Evolutionary conservation across 2,113 vertebrate genomes (phyloP).

Genomic region (Reinhardtius hippoglossoides): DNA sequence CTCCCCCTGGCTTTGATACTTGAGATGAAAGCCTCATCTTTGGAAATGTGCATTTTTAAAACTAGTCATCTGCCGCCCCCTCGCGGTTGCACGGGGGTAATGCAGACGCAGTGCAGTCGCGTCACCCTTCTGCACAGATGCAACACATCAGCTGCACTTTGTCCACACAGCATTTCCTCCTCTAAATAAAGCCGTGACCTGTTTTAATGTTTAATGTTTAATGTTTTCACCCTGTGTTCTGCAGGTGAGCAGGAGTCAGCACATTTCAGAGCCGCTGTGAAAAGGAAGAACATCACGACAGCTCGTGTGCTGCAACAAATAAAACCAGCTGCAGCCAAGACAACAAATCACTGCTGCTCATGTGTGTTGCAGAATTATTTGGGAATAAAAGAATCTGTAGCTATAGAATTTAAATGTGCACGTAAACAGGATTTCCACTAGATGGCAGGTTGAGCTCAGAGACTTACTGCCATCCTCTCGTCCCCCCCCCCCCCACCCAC

Average conservation of each 20-base stretch:
- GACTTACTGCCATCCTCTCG: neutral
- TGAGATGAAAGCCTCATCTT: too few species aligned
- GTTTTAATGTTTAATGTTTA: slow-evolving; percentile 52
- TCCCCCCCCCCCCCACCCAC: neutral
- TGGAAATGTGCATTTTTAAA: neutral
- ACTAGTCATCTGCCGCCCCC: slow-evolving; percentile 36
- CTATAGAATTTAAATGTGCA: slow-evolving; percentile 6
- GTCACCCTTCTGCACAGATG: slow-evolving; percentile 8
- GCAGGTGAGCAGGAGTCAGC: slow-evolving; percentile 10
- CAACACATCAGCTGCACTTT: slow-evolving; percentile 21
- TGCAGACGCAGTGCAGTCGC: neutral
- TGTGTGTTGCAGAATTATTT: neutral
- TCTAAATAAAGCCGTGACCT: slow-evolving; percentile 58
- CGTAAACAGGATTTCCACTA: slow-evolving; percentile 66
- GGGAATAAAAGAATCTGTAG: too few species aligned
- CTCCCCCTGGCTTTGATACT: too few species aligned
- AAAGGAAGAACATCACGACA: too few species aligned
- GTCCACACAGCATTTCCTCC: slow-evolving; percentile 46
- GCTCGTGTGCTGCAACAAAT: too few species aligned
- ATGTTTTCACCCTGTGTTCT: neutral
- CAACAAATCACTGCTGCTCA: too few species aligned
- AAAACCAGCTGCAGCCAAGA: too few species aligned
- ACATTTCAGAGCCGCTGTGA: slow-evolving; percentile 10
- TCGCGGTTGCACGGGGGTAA: neutral
- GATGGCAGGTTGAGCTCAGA: slow-evolving; percentile 78